A percentile compares a stretch with the other conserved stretches of the same genome.
Conservation (phyloP, 2,888 invertebrate species). For the Ennomos fuscantarius region DNA sequence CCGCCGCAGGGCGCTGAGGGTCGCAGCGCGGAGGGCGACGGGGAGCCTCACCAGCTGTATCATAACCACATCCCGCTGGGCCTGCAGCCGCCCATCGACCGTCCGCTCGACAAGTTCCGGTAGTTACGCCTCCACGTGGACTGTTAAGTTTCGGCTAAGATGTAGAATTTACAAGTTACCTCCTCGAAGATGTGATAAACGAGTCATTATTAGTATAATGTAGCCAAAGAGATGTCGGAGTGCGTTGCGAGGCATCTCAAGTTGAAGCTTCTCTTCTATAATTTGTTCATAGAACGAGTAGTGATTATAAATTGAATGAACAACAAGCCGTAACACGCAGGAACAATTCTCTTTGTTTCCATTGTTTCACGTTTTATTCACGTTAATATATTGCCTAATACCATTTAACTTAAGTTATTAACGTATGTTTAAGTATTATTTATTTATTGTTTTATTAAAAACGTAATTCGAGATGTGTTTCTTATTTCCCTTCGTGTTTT, state of each 20-base stretch:
- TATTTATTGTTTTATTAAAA: constrained; percentile 56
- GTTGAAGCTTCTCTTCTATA: background rate
- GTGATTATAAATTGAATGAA: constrained; percentile 4
- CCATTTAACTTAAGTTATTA: constrained; percentile 54
- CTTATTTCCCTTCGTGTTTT: constrained; percentile 15
- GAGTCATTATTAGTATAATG: constrained; percentile 23
- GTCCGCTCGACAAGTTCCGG: constrained; percentile 76
- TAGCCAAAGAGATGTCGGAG: constrained; percentile 6
- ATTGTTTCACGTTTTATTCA: constrained; percentile 20
- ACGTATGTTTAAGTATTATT: constrained; percentile 53
- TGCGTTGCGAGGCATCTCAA: background rate
- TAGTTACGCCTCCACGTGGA: constrained; percentile 42
- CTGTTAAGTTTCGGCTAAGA: constrained; percentile 7
- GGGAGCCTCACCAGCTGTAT: constrained; percentile 53
- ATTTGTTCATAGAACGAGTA: constrained; percentile 5
- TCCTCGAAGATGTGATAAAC: constrained; percentile 50
- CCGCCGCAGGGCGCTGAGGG: constrained; percentile 71
- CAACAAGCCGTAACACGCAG: background rate
- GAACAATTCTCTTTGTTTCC: constrained; percentile 15
- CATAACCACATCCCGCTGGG: constrained; percentile 78
- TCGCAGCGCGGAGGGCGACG: constrained; percentile 59
- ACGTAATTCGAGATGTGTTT: constrained; percentile 35
- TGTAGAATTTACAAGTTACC: constrained; percentile 29
- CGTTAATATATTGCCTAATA: constrained; percentile 61
- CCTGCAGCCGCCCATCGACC: constrained; percentile 75